A percentile compares a stretch with the other conserved stretches of the same genome.
Evolutionary conservation across 1,140 invertebrate species (phyloP).

Genomic region (Coptotermes formosanus): DNA sequence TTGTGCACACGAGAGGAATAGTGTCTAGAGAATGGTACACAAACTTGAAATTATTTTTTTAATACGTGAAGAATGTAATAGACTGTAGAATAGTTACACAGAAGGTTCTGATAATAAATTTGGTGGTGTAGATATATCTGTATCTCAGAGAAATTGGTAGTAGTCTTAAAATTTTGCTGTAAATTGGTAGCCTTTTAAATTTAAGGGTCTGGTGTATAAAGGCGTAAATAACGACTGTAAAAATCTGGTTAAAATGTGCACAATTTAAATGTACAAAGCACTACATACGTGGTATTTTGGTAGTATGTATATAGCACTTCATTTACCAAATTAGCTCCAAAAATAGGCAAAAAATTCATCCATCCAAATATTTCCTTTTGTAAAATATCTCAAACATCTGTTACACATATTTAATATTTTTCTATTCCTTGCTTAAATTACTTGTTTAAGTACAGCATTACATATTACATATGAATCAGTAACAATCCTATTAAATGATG

Average conservation of each 20-base stretch:
- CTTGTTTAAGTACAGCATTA: too few species aligned
- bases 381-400: too few species aligned
- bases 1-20: background rate
- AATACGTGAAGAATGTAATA: background rate
- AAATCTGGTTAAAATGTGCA: background rate
- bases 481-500: too few species aligned
- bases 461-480: too few species aligned
- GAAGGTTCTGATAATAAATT: background rate
- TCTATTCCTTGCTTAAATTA: too few species aligned
- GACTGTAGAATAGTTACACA: background rate
- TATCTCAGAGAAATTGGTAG: background rate
- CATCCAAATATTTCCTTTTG: too few species aligned
- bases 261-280: background rate
- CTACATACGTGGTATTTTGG: background rate
- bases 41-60: background rate
- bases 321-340: too few species aligned
- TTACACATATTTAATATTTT: too few species aligned
- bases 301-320: background rate
- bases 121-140: background rate
- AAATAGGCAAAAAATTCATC: too few species aligned
- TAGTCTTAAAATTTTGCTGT: too few species aligned
- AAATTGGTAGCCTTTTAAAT: too few species aligned
- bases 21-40: background rate
- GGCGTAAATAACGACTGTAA: background rate
- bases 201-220: too few species aligned